Evolutionary conservation across 1,140 invertebrate genomes (phyloP), one percentile per base, ranked within the genome.

Genomic region (Pomacea maculata): DNA sequence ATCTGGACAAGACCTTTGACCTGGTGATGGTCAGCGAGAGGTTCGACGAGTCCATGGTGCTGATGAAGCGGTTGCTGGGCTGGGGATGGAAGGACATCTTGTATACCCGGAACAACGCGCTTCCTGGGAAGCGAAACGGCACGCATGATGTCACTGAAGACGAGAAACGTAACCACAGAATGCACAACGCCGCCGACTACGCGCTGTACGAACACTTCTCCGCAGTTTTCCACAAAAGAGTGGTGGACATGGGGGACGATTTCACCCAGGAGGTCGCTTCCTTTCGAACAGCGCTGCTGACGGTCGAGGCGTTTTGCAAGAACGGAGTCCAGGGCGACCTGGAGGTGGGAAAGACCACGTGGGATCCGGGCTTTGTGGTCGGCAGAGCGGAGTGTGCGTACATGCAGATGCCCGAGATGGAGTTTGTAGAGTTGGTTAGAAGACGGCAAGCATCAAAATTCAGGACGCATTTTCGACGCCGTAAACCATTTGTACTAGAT

Each of bases 11-110:
- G 6, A 80, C 84, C 17, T 93, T 93, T 84, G 88, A 91, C 81
- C 86, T 93, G 19, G 90, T 94, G n/a, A 88, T 94, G 89, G 89
- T 94, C 14, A 87, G 91, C 1, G 93, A 94, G 83, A 87, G 92
- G 80, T 91, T 93, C 84, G 92, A 93, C 76, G 92, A 93, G 82
- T 93, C 93, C 3, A 83, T 93, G 63, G 87, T 93, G 71, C 85
- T 93, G 7, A 83, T 93, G 70, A 87, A 86, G 72, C 84, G 93
- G 78, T 75, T 91, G 8, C 88, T 93, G 55, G 91, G 91, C 76
- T 94, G 93, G 93, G 83, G 91, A 9, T 82, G 92, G 17, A 87
- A 91, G 57, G 90, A 93, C 79, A 87, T 93, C 9, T 75, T 92
- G 0, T 87, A 87, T 75, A 70, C 86, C 8, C 34, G 79, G 17